phyloP scores from a whole-genome alignment of 1,140 invertebrate genomes.

The Campoletis sonorensis region DNA sequence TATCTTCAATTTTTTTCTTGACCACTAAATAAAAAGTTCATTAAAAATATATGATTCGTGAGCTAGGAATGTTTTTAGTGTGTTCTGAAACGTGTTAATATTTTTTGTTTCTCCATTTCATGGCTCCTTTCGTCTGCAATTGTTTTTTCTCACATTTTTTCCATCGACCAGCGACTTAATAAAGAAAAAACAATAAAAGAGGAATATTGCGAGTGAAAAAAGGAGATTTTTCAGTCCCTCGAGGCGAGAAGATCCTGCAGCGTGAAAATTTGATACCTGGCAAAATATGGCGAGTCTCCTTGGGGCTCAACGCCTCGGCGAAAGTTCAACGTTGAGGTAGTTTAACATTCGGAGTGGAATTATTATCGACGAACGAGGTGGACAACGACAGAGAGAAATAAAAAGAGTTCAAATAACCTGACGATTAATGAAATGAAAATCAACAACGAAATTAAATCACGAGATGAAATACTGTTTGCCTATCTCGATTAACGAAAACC shows the following conservation, averaged over 20 bases:
- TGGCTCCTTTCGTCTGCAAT: neutral
- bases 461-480: neutral
- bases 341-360: neutral
- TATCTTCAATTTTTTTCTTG: no score
- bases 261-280: neutral
- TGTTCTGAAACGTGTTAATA: neutral
- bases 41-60: neutral
- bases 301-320: constrained; percentile 24
- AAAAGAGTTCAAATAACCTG: neutral
- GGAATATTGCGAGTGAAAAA: no score
- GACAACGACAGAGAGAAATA: neutral
- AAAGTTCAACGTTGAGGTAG: constrained; percentile 36
- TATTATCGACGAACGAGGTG: neutral
- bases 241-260: neutral
- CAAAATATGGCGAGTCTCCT: neutral
- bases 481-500: constrained; percentile 5
- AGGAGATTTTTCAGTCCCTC: neutral
- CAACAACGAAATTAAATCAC: constrained; percentile 1
- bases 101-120: neutral
- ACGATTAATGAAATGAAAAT: neutral
- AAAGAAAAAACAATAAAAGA: neutral
- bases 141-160: neutral
- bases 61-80: neutral
- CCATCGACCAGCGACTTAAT: constrained; percentile 4
- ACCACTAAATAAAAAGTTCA: neutral